phyloP scores from a whole-genome alignment of 2,888 invertebrate genomes.

The Sphaerophoria rueppellii region DNA sequence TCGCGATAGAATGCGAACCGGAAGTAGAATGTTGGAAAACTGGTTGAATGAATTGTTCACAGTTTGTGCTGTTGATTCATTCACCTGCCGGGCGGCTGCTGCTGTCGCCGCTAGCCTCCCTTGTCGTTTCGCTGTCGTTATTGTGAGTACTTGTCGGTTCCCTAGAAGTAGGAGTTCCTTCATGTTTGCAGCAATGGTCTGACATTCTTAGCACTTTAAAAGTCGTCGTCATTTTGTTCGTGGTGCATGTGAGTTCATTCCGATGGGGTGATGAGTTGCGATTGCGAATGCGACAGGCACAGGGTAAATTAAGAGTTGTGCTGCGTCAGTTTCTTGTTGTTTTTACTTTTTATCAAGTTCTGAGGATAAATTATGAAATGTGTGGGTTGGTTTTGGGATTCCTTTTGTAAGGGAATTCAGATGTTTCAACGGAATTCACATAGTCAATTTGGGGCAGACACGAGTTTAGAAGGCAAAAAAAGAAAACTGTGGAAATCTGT shows the following conservation, averaged over 20 bases:
- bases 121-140: conserved; percentile 26
- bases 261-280: conserved; percentile 63
- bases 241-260: conserved; percentile 63
- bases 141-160: not conserved
- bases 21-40: conserved; percentile 65
- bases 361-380: conserved; percentile 38
- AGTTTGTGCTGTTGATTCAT: conserved; percentile 61
- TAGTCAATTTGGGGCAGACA: conserved; percentile 29
- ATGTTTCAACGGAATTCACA: conserved; percentile 57
- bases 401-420: conserved; percentile 34
- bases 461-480: not conserved
- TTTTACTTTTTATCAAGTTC: conserved; percentile 27
- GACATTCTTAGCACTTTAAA: not conserved
- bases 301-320: conserved; percentile 39
- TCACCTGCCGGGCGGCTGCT: conserved; percentile 50
- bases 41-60: conserved; percentile 55
- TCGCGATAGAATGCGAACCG: conserved; percentile 53
- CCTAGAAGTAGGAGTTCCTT: not conserved
- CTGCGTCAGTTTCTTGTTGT: not conserved
- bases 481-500: not conserved
- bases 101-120: conserved; percentile 3
- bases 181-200: conserved; percentile 28
- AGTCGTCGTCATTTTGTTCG: not conserved
- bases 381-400: conserved; percentile 33
- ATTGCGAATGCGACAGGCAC: conserved; percentile 35